Base-by-base conservation (phyloP, 1,140 invertebrate species). In the Bombus impatiens region DNA sequence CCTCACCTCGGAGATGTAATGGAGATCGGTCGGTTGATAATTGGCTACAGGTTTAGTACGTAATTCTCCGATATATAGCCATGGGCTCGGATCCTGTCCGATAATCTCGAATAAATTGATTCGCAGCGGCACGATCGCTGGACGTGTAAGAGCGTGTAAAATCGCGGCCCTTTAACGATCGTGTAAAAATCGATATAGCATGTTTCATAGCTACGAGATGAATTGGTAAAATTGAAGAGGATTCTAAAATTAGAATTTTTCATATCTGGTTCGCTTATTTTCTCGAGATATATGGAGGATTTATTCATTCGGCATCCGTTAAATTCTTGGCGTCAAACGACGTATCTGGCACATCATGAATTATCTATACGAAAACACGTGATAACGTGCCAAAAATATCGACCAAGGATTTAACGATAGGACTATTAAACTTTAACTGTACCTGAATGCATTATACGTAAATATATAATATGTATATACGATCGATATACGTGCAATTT, bases 21-120 rank as follows among this genome's bases (percentile, higher is more conserved):
- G 37, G 44, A 76, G 88, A 88, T 89, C 72, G 87, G 18, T 25
- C 74, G 68, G 37, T 86, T 68, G 88, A 88, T 89, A 86, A 89
- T 89, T 84, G 88, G 59, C 74, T 40, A 5, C 12, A 28, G 1
- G 28, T 28, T 77, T 78, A 37, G 15, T n/a, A 68, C 44, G 35
- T 53, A 53, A 76, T 77, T 77, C 53, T 47, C 18, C 59, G 6
- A 62, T 44, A 65, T 35, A 72, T 28, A 37, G 70, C n/a, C 9
- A 72, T 53, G 53, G 32, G n/a, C 40, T 71, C 10, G 8, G 25
- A 35, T 37, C 13, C 35, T 3, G 35, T n/a, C 22, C 68, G 68
- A 72, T 59, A 72, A 81, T 62, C n/a, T 35, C 28, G 37, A 32
- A 72, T 74, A 74, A 74, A 71, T 71, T 35, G 67, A 57, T 40